phyloP scores from a whole-genome alignment of 1,140 invertebrate genomes.

The Lordiphosa clarofinis region DNA sequence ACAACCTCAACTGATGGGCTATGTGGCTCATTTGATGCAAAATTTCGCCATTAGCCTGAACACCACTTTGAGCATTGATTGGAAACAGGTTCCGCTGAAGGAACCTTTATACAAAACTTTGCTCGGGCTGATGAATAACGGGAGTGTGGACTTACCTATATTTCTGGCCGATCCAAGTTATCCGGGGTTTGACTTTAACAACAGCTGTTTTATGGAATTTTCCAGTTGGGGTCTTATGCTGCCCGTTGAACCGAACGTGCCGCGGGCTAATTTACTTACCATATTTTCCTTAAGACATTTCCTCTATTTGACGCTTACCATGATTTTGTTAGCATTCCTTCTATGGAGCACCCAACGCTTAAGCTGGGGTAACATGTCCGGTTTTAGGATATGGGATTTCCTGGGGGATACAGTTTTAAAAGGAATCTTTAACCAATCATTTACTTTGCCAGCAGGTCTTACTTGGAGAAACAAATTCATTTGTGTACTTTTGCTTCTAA shows the following conservation, averaged over 20 bases:
- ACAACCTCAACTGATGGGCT: conserved; percentile 29
- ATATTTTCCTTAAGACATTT: too few relatives aligned
- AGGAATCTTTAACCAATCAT: conserved; percentile 31
- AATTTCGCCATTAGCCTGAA: conserved; percentile 40
- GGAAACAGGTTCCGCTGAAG: conserved; percentile 7
- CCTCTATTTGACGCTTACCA: too few relatives aligned
- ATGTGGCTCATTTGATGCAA: conserved; percentile 24
- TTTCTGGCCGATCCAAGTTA: conserved; percentile 9
- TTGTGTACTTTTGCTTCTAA: conserved; percentile 26
- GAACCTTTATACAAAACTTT: conserved; percentile 4
- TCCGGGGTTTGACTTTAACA: neutral
- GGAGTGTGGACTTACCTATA: conserved; percentile 29
- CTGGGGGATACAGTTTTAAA: conserved; percentile 32
- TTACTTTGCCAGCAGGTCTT: conserved; percentile 19
- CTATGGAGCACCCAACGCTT: conserved; percentile 17
- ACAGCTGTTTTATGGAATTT: conserved; percentile 29
- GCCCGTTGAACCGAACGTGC: too few relatives aligned
- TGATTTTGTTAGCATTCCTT: conserved; percentile 24
- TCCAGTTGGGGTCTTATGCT: conserved; percentile 38
- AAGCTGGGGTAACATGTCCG: conserved; percentile 5
- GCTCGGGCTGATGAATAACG: neutral
- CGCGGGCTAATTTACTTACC: too few relatives aligned
- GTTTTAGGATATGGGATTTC: conserved; percentile 1
- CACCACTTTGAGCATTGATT: conserved; percentile 17
- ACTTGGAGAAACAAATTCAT: conserved; percentile 1